A percentile compares a stretch with the other conserved stretches of the same genome.
Conservation (phyloP, 53 echinoderm and acorn worm species). For the Echinometra lucunter region DNA sequence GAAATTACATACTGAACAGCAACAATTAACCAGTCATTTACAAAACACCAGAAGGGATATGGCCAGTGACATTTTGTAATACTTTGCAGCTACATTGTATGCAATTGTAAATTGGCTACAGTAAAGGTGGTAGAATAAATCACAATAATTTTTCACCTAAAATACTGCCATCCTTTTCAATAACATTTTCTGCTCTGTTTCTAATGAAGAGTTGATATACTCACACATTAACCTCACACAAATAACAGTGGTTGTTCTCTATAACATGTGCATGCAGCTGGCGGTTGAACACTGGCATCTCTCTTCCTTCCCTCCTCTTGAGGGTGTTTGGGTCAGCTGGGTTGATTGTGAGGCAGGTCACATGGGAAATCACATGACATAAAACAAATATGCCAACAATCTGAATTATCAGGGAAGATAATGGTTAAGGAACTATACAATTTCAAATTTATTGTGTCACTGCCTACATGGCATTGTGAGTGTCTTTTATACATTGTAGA, state of each 20-base stretch:
- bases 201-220: slow-evolving; percentile 39
- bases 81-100: too few relatives aligned
- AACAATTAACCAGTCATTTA: too few relatives aligned
- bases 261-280: slow-evolving; percentile 90
- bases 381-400: slow-evolving; percentile 78
- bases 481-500: too few relatives aligned
- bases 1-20: neutral
- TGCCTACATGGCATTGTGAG: neutral
- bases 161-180: neutral
- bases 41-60: neutral
- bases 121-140: too few relatives aligned
- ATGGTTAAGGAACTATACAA: slow-evolving; percentile 8
- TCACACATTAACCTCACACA: slow-evolving; percentile 97
- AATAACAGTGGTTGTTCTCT: slow-evolving; percentile 94
- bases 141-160: too few relatives aligned
- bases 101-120: too few relatives aligned
- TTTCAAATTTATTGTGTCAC: neutral
- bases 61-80: too few relatives aligned
- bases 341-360: slow-evolving; percentile 85
- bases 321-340: slow-evolving; percentile 81
- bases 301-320: slow-evolving; percentile 50
- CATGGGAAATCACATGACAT: slow-evolving; percentile 82
- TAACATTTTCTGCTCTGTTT: neutral
- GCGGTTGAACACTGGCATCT: slow-evolving; percentile 87
- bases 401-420: slow-evolving; percentile 55